A percentile compares a stretch with the other conserved stretches of the same genome.
phyloP scores from a whole-genome alignment of 1,140 invertebrate species.

The Oreohelix idahoensis region DNA sequence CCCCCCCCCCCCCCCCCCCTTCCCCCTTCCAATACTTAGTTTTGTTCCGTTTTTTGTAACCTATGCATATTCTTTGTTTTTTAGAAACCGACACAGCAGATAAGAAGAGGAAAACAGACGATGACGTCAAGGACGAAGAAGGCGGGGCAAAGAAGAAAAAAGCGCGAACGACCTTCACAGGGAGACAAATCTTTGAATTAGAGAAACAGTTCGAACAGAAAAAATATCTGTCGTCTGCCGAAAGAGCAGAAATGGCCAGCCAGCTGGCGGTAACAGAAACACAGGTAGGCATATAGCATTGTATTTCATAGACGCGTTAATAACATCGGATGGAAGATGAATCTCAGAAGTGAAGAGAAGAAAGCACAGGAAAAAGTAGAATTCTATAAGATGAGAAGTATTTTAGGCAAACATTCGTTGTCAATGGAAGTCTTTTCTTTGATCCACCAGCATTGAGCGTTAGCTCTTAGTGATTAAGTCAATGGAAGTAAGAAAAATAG shows the following conservation, averaged over 20 bases:
- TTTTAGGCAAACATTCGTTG: no score
- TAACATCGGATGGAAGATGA: no score
- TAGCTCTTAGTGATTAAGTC: no score
- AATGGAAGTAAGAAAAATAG: no score
- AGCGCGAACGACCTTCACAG: conserved; percentile 94
- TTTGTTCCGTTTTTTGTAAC: background rate
- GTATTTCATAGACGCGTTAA: no score
- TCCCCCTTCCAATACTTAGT: background rate
- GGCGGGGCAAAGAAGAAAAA: conserved; percentile 87
- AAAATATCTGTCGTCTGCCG: conserved; percentile 94
- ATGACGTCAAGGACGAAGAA: conserved; percentile 48
- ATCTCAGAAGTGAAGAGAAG: no score
- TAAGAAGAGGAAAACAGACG: conserved; percentile 49
- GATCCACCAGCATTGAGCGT: no score
- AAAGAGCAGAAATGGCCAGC: conserved; percentile 94
- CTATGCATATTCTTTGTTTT: background rate
- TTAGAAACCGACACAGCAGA: conserved; percentile 39
- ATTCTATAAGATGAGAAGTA: no score
- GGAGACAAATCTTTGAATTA: conserved; percentile 94
- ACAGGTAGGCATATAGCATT: conserved; percentile 85
- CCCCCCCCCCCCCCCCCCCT: background rate
- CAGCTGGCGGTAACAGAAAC: conserved; percentile 94
- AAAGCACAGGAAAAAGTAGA: no score
- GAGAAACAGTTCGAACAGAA: conserved; percentile 96
- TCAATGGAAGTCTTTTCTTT: no score